Evolutionary conservation across 2,113 vertebrate species (phyloP), one percentile per base, ranked within the genome.

Genomic region (Ranitomeya variabilis): DNA sequence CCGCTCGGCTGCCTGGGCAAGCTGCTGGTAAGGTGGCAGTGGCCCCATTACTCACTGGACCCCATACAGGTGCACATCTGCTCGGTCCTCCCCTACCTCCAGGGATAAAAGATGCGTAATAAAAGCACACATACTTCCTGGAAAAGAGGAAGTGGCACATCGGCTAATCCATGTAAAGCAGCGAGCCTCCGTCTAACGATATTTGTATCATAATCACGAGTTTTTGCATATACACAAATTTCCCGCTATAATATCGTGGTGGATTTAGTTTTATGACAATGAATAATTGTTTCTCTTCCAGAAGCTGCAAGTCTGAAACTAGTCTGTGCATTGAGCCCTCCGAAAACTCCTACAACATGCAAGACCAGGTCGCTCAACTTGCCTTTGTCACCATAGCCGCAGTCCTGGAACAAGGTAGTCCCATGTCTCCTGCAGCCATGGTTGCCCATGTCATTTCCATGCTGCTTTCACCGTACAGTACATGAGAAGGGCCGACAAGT

Each of bases 351-450:
- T 6, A 23, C 86, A 91, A 0, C 78, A 96, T 97, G 97, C 90
- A 92, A 51, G 94, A 96, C 0, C 93, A 97, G 8, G 67, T 93
- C 7, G 95, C 96, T 16, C 90, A 92, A 57, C 91, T 99, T 52
- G 96, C 95, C 7, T 90, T 92, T 0, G 95, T 98, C 45, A 97
- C 96, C 0, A 86, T 98, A 7, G 82, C 97, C 59, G 97, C 94
- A 4, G 94, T 97, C 87, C 90, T 99, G 92, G 92, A 97, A 84
- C 97, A 98, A 97, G 97, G 98, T 99, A 93, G 92, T 91, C 26
- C 18, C 45, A 82, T 78, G 45, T 37, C 15, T 31, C 64, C 14
- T 37, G 16, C 26, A 16, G n/a, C 1, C 16, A 64, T 11, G 55
- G 55, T 57, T 13, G 55, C 7, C 55, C 55, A 57, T 57, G 55